phyloP scores from a whole-genome alignment of 2,797 vertebrate genomes.

The Scolopax rusticola region DNA sequence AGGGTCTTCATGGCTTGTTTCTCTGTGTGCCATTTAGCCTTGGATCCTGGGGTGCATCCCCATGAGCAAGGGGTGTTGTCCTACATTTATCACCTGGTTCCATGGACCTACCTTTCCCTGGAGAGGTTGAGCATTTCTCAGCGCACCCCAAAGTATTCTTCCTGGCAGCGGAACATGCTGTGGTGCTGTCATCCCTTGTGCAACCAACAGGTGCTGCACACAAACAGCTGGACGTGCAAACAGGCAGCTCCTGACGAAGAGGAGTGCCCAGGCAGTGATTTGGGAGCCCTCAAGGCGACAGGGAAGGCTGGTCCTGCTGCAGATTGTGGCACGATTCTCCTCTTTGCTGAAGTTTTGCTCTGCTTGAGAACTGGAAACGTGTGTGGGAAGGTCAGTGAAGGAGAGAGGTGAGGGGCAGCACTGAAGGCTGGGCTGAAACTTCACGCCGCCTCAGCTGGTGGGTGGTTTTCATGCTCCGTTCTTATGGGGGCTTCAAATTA shows the following conservation, averaged over 20 bases:
- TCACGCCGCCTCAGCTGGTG: not conserved
- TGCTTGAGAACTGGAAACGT: not conserved
- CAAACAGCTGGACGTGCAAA: not conserved
- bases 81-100: not conserved
- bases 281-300: not conserved
- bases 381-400: fast-evolving
- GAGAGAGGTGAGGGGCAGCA: not conserved
- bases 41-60: not conserved
- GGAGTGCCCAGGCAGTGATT: fast-evolving
- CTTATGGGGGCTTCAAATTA: not conserved
- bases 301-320: not conserved
- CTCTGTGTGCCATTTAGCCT: not conserved
- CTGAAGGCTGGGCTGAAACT: not conserved
- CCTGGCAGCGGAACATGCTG: not conserved
- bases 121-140: not conserved
- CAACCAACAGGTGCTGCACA: not conserved
- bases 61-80: fast-evolving
- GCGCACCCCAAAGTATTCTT: not conserved
- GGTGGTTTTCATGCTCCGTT: not conserved
- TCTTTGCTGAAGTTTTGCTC: not conserved
- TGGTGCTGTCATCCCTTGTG: too few relatives aligned
- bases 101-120: not conserved
- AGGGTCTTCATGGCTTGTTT: not conserved
- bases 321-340: too few relatives aligned
- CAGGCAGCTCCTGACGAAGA: not conserved